These are phyloP conservation scores for Julus scandinavius DNA, from an alignment of 2,888 invertebrate genomes.

Conservation along the genomic window DNA sequence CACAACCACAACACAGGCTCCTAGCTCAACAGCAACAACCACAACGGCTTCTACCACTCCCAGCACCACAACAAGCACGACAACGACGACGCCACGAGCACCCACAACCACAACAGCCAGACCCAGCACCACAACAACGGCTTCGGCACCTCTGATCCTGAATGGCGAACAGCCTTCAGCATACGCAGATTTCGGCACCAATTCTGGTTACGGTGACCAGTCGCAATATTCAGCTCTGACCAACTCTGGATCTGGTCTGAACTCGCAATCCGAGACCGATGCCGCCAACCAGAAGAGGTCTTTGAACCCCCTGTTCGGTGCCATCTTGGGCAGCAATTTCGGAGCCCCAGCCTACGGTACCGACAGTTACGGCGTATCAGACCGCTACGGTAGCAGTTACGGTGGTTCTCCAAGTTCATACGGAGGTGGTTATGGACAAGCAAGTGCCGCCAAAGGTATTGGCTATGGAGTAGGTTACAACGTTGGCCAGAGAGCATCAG, in stretches of 20 bases:
- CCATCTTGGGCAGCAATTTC: slow-evolving; percentile 10
- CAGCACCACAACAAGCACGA: not conserved
- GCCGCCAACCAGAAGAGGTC: slow-evolving; percentile 47
- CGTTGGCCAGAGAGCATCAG: not conserved
- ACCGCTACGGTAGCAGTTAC: slow-evolving; percentile 24
- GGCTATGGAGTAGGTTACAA: slow-evolving; percentile 45
- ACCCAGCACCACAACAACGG: slow-evolving; percentile 51
- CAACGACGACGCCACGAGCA: not conserved
- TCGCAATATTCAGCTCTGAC: not conserved
- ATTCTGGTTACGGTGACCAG: not conserved
- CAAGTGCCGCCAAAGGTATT: slow-evolving; percentile 39
- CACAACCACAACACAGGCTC: not conserved
- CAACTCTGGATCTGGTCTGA: not conserved
- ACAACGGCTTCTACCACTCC: not conserved
- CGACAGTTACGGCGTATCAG: not conserved
- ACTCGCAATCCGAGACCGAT: not conserved
- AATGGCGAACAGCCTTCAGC: slow-evolving; percentile 46
- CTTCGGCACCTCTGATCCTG: slow-evolving; percentile 38
- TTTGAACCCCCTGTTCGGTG: not conserved
- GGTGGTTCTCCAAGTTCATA: not conserved
- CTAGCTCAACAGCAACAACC: not conserved
- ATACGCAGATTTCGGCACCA: not conserved
- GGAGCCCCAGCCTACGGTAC: not conserved
- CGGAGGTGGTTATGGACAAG: slow-evolving; percentile 40
- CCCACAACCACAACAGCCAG: not conserved